Evolutionary conservation across 2,888 invertebrate genomes (phyloP).

Genomic region (Schrankia costaestrigalis): DNA sequence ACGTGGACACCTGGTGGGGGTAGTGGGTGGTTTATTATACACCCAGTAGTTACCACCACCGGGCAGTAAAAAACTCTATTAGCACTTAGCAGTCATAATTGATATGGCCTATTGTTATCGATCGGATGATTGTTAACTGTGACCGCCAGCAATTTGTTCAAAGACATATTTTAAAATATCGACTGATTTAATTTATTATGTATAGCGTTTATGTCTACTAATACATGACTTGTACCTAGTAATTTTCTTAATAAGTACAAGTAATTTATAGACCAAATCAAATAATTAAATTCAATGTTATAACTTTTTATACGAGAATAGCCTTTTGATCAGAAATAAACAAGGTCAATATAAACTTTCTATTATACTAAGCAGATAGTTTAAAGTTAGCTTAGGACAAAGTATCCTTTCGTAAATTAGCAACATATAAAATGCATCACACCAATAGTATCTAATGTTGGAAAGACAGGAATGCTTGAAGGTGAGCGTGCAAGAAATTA

Average conservation of each 20-base stretch:
- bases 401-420: conserved; percentile 1
- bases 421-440: conserved; percentile 23
- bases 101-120: conserved; percentile 47
- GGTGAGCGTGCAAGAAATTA: conserved; percentile 51
- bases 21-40: conserved; percentile 37
- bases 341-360: no score
- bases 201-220: no score
- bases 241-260: no score
- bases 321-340: no score
- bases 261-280: no score
- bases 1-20: conserved; percentile 40
- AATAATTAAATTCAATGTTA: no score
- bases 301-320: no score
- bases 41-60: conserved; percentile 37
- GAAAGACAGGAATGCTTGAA: conserved; percentile 68
- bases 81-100: conserved; percentile 43
- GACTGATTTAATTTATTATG: no score
- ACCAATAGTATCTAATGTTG: conserved; percentile 57
- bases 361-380: no score
- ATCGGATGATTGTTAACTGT: conserved; percentile 32
- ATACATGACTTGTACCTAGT: no score
- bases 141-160: no score
- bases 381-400: conserved; percentile 1
- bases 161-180: no score
- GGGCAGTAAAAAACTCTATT: conserved; percentile 41